Evolutionary conservation across 2,113 vertebrate genomes (phyloP).

Genomic region (Xyrauchen texanus): DNA sequence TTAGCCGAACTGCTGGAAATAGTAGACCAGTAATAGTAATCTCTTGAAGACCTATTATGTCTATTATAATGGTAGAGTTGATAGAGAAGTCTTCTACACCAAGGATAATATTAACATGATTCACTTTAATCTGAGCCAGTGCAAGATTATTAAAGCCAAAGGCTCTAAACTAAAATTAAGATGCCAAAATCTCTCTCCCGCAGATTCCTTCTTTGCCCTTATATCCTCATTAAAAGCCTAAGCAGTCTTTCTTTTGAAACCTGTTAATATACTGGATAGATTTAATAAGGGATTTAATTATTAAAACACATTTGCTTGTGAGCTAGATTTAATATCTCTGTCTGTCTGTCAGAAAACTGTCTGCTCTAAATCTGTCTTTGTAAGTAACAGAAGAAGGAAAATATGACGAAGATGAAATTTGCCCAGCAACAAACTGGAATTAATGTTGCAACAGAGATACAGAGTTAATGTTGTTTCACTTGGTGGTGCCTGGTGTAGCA

Average conservation of each 20-base stretch:
- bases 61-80: neutral
- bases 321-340: conserved; percentile 8
- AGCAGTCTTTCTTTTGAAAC: neutral
- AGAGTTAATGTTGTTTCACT: neutral
- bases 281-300: neutral
- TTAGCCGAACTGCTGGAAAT: no score
- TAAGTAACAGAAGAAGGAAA: neutral
- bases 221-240: no score
- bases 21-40: neutral
- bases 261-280: neutral
- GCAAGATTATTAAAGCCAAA: no score
- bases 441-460: neutral
- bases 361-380: conserved; percentile 7
- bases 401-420: neutral
- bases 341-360: neutral
- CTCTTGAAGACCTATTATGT: neutral
- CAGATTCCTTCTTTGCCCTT: no score
- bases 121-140: no score
- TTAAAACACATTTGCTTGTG: conserved; percentile 1
- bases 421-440: conserved; percentile 26
- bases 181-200: no score
- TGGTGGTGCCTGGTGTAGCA: conserved; percentile 2
- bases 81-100: neutral
- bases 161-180: no score
- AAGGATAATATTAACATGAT: neutral